A percentile compares a stretch with the other conserved stretches of the same genome.
Conservation (phyloP, 2,888 invertebrate genomes). For the Hylaea fasciaria region DNA sequence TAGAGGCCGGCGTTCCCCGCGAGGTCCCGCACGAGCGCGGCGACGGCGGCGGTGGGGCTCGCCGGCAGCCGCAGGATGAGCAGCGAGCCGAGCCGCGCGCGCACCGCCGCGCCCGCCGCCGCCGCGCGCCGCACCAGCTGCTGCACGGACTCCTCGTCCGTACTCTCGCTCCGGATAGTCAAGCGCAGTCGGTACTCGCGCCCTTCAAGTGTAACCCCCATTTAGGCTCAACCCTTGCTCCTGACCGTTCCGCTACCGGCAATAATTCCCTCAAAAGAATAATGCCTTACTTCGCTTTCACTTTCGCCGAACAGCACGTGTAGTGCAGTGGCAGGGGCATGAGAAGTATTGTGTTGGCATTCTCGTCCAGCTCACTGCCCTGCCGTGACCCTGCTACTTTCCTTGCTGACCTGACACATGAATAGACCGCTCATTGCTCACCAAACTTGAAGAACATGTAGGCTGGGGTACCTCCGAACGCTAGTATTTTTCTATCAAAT, state of each 20-base stretch:
- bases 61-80: slow-evolving; percentile 67
- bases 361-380: too few species aligned
- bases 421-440: slow-evolving; percentile 46
- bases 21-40: slow-evolving; percentile 58
- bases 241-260: too few species aligned
- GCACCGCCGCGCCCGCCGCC: slow-evolving; percentile 58
- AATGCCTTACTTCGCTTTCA: too few species aligned
- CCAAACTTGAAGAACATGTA: slow-evolving; percentile 76
- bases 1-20: slow-evolving; percentile 53
- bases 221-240: too few species aligned
- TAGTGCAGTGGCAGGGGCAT: too few species aligned
- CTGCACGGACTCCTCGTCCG: slow-evolving; percentile 45
- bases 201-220: slow-evolving; percentile 43
- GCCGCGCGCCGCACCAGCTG: slow-evolving; percentile 51
- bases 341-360: too few species aligned
- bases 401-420: too few species aligned
- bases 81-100: slow-evolving; percentile 68
- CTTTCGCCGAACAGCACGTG: too few species aligned
- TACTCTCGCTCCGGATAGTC: slow-evolving; percentile 52
- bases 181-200: slow-evolving; percentile 65
- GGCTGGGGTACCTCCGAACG: slow-evolving; percentile 75
- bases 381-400: too few species aligned
- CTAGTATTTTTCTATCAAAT: slow-evolving; percentile 61
- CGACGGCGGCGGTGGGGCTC: slow-evolving; percentile 60
- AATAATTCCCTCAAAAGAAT: too few species aligned